phyloP scores from a whole-genome alignment of 2,888 invertebrate species.

The Sipunculus nudus region DNA sequence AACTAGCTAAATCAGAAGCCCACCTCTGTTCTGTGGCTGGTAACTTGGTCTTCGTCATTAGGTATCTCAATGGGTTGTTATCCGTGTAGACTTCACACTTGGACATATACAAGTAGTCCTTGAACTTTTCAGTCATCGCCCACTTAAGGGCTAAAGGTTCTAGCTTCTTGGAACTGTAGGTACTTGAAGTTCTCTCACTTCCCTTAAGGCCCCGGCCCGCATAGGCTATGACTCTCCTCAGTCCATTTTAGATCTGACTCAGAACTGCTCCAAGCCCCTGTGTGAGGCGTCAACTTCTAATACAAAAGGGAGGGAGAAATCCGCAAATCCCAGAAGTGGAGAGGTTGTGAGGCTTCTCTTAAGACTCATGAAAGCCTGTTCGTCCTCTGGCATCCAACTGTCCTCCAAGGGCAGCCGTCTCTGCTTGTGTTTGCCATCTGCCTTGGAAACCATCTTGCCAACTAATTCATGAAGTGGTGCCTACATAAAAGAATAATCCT shows the following conservation, averaged over 20 bases:
- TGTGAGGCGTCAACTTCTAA: background rate
- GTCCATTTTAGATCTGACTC: background rate
- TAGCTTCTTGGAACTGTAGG: background rate
- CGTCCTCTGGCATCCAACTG: background rate
- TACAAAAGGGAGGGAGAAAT: background rate
- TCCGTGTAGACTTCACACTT: too few species aligned
- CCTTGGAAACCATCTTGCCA: too few species aligned
- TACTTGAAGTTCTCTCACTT: too few species aligned
- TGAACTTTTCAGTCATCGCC: too few species aligned
- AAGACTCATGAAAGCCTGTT: background rate
- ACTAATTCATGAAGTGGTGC: too few species aligned
- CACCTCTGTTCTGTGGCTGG: slow-evolving; percentile 39
- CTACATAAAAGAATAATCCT: too few species aligned
- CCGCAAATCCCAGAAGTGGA: background rate
- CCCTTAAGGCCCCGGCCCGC: background rate
- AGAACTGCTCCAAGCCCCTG: background rate
- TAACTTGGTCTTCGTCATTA: slow-evolving; percentile 28
- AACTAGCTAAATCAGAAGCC: slow-evolving; percentile 33
- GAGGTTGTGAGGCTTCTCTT: background rate
- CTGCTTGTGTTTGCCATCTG: too few species aligned
- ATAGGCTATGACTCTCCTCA: background rate
- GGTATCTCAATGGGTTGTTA: slow-evolving; percentile 6
- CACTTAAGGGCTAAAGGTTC: background rate
- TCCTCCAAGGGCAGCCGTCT: too few species aligned
- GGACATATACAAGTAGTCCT: too few species aligned